Conservation (phyloP, 2,888 invertebrate species). For the Drosophila lacicola region DNA sequence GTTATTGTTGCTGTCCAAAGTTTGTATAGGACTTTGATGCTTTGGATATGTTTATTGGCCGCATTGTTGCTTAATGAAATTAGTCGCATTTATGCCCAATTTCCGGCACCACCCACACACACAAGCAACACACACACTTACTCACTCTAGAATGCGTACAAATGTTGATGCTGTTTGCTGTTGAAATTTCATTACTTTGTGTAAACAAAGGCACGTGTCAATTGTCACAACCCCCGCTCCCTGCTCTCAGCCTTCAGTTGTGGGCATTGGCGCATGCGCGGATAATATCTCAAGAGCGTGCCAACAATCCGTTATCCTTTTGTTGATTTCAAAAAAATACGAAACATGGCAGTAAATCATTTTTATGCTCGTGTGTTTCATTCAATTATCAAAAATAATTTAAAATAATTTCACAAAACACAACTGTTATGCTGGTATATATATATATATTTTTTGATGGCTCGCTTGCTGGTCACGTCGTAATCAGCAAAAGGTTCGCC, state of each 20-base stretch:
- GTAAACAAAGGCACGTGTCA: conserved; percentile 76
- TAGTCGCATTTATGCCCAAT: conserved; percentile 65
- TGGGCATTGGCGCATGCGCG: conserved; percentile 65
- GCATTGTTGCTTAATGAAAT: conserved; percentile 71
- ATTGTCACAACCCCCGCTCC: conserved; percentile 13
- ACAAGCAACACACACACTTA: conserved; percentile 1
- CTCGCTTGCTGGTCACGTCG: conserved; percentile 66
- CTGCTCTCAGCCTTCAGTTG: background rate
- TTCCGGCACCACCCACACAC: conserved; percentile 33
- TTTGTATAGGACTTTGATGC: conserved; percentile 55
- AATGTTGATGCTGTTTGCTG: conserved; percentile 55
- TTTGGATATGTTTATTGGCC: conserved; percentile 62
- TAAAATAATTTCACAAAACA: conserved; percentile 70
- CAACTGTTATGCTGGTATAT: conserved; percentile 14
- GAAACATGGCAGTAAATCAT: conserved; percentile 61
- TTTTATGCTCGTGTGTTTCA: conserved; percentile 56
- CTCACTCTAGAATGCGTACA: conserved; percentile 18
- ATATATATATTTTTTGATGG: conserved; percentile 18
- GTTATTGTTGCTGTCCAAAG: conserved; percentile 36
- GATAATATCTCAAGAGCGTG: conserved; percentile 64
- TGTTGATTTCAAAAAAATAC: conserved; percentile 43
- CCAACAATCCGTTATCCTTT: conserved; percentile 44
- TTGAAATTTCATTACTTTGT: conserved; percentile 77
- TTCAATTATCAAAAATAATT: conserved; percentile 78
- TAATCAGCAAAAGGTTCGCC: conserved; percentile 78